Base-by-base conservation (phyloP, 2,888 invertebrate species). In the Drosophila monieri region DNA sequence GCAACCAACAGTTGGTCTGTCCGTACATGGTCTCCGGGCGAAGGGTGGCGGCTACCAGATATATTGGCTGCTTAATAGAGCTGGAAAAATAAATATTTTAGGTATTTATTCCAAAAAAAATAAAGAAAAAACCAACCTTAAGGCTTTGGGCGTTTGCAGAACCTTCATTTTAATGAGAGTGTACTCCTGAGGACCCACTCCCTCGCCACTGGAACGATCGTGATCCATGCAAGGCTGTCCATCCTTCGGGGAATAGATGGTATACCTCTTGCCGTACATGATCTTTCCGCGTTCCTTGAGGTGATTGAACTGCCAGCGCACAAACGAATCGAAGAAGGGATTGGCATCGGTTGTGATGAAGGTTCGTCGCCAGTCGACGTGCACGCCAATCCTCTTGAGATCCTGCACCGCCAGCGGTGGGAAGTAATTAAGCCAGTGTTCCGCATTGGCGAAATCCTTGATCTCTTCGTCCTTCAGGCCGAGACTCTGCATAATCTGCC, bases 211-310 rank as follows among this genome's bases (percentile, higher is more conserved):
- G 41, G 97, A 95, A 80, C 99, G 94, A 91, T 99, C 99, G 90
- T 99, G 99, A 91, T 99, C 99, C 99, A 99, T 99, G 90, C 99
- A 99, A 0, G 99, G 99, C 90, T 99, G 99, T 8, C 96, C 96
- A 92, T 99, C 99, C 88, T 96, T 94, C 0, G 99, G 98, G 0
- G 99, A 99, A 92, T 94, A 99, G 76, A 99, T 96, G 0, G 99
- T 98, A 89, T 99, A 96, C 6, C 99, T 94, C 92, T 99, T 99
- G 15, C 99, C 99, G 92, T 97, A 99, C 92, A 97, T 95, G 27
- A 99, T 95, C 92, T 98, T 98, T 71, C 97, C 96, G 48, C 95
- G 94, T 67, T 95, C 95, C 89, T 95, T 97, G 23, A 99, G 92
- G 74, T 96, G 95, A 64, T 95, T 92, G 91, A 97, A 99, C 91